Evolutionary conservation across 2,888 invertebrate genomes (phyloP), one percentile per base, ranked within the genome.

Genomic region (Lochmaea capreae): DNA sequence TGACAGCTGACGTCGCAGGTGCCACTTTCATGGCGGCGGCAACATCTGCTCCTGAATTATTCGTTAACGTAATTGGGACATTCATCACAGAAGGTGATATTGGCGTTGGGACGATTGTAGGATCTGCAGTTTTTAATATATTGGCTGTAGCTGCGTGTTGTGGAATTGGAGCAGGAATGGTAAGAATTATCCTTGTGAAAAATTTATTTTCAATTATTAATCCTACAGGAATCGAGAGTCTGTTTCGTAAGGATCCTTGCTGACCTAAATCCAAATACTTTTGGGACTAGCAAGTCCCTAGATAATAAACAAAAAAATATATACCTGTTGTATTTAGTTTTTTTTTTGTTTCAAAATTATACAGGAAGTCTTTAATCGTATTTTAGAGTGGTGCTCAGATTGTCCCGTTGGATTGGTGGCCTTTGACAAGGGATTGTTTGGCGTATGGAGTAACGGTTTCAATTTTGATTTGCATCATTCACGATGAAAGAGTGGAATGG

Each of bases 1-100:
- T 94, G 89, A 90, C 91, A 14, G 90, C 91, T 77, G 96, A 97
- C 83, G 93, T 97, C 18, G 96, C 96, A 0, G 96, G 96, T 0
- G 96, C 96, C 0, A 97, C 96, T 0, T 95, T 97, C 84, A 97
- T 97, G 96, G 96, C 96, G 0, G 93, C 95, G 0, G 96, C 96
- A 0, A 95, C 95, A 65, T 95, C 95, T 0, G 94, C 94, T 43
- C 96, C 97, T 0, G 96, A 97, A 87, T 89, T 96, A 71, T 96
- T 96, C 88, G 94, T 96, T 78, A 95, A 95, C 86, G 91, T 94
- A 74, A 93, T 97, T 39, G 96, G 94, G 46, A 94, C 94, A 0
- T 94, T 94, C 84, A 91, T 94, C 77, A 93, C 94, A 0, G 92
- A 93, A 82, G 93, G 94, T 0, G 94, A 94, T 84, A 89, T 94